Conservation (phyloP, 2,113 vertebrate species). For the Ceyx margarethae region DNA sequence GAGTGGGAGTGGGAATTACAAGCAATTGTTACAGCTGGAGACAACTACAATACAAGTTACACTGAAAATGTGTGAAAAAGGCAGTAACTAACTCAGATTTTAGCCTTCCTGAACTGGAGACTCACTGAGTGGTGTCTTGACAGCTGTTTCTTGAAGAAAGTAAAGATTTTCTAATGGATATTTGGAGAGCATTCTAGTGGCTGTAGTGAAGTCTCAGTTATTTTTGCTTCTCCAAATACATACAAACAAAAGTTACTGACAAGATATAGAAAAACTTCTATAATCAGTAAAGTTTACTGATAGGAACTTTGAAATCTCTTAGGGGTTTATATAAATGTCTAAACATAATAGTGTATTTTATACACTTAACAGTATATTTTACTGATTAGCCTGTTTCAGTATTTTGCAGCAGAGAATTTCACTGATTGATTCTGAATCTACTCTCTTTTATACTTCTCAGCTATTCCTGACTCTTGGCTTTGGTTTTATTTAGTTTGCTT, state of each 20-base stretch:
- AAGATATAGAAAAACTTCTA: too few relatives aligned
- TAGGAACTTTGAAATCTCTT: neutral
- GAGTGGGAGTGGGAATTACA: neutral
- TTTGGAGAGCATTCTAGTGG: neutral
- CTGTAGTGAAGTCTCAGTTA: neutral
- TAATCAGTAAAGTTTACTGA: neutral
- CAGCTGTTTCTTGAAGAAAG: neutral
- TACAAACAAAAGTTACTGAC: neutral
- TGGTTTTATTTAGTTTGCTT: neutral
- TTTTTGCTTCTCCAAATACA: neutral
- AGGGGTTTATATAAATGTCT: neutral
- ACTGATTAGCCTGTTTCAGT: neutral
- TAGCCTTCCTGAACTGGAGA: neutral
- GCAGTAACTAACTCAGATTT: neutral
- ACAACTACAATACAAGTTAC: neutral
- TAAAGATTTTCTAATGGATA: neutral
- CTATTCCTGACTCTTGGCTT: neutral
- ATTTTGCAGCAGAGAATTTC: neutral
- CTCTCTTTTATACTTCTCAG: neutral
- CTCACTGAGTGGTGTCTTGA: neutral
- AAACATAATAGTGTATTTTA: neutral
- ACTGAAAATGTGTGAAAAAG: neutral
- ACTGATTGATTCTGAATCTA: neutral
- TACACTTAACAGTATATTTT: neutral
- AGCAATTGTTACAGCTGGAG: neutral